A percentile compares a stretch with the other conserved stretches of the same genome.
Conservation (phyloP, 2,113 vertebrate genomes). For the Rafetus swinhoei region DNA sequence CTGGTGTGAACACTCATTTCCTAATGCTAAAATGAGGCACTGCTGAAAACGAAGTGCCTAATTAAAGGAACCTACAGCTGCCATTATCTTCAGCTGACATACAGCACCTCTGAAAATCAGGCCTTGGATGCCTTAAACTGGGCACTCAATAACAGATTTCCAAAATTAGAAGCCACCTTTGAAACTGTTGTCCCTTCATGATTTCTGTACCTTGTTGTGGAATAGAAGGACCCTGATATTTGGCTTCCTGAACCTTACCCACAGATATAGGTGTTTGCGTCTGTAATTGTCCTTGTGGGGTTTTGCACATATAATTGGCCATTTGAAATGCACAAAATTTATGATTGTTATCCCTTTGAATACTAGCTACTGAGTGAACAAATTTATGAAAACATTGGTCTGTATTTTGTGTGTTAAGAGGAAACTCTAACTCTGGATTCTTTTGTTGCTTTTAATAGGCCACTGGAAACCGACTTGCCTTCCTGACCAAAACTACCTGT, state of each 20-base stretch:
- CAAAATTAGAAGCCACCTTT: background rate
- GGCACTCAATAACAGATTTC: rapidly evolving
- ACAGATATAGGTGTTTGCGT: background rate
- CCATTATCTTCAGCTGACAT: rapidly evolving
- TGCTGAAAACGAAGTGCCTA: background rate
- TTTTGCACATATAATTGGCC: background rate
- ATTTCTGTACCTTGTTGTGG: background rate
- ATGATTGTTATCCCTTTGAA: background rate
- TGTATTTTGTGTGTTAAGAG: background rate
- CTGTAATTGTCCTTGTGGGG: background rate
- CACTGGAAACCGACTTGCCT: constrained; percentile 72
- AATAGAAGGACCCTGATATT: rapidly evolving
- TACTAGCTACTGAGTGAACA: background rate
- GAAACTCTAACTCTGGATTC: background rate
- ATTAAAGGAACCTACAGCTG: background rate
- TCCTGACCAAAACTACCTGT: constrained; percentile 64
- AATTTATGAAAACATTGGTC: background rate
- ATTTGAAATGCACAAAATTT: rapidly evolving
- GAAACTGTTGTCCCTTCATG: background rate
- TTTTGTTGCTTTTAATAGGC: constrained; percentile 62
- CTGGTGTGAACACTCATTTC: background rate
- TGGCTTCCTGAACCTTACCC: background rate
- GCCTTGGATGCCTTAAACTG: background rate
- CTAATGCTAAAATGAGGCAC: background rate
- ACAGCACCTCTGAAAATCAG: background rate